Conservation (phyloP, 2,797 vertebrate species). For the Poeciliopsis infans region DNA sequence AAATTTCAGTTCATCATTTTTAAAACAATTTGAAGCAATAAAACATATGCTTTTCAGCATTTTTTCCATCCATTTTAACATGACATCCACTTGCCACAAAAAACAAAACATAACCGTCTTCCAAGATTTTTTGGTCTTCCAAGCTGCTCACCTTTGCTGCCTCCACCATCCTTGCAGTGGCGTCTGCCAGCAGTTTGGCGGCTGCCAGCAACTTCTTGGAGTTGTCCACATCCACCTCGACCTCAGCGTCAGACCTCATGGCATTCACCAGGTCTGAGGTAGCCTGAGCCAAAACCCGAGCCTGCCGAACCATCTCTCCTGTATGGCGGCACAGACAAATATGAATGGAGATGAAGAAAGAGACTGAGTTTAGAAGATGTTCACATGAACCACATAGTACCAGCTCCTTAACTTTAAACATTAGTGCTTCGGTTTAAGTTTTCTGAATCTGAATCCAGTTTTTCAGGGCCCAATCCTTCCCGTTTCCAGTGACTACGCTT, state of each 20-base stretch:
- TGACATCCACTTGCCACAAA: not conserved
- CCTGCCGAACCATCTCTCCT: constrained; percentile 99
- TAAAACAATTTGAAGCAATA: not conserved
- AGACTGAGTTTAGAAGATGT: not conserved
- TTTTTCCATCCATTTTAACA: not conserved
- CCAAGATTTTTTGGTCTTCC: not conserved
- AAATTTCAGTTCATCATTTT: not conserved
- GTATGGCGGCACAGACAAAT: not conserved
- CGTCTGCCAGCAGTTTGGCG: constrained; percentile 94
- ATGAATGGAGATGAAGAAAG: not conserved
- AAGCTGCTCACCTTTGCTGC: constrained; percentile 89
- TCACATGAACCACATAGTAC: not conserved
- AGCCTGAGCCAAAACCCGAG: constrained; percentile 93
- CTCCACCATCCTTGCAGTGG: constrained; percentile 98
- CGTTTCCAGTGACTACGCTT: not conserved
- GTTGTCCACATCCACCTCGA: constrained; percentile 95
- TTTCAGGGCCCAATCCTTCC: constrained; percentile 20
- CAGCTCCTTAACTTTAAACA: not conserved
- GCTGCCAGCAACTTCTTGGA: constrained; percentile 97
- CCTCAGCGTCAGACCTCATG: constrained; percentile 96
- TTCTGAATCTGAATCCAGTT: constrained; percentile 37
- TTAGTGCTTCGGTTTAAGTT: not conserved
- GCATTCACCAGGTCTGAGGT: constrained; percentile 97
- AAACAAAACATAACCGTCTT: not conserved
- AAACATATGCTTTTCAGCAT: not conserved